These are phyloP conservation scores for Sinelater perroti DNA, from an alignment of 2,888 invertebrate genomes.

Conservation along the genomic window DNA sequence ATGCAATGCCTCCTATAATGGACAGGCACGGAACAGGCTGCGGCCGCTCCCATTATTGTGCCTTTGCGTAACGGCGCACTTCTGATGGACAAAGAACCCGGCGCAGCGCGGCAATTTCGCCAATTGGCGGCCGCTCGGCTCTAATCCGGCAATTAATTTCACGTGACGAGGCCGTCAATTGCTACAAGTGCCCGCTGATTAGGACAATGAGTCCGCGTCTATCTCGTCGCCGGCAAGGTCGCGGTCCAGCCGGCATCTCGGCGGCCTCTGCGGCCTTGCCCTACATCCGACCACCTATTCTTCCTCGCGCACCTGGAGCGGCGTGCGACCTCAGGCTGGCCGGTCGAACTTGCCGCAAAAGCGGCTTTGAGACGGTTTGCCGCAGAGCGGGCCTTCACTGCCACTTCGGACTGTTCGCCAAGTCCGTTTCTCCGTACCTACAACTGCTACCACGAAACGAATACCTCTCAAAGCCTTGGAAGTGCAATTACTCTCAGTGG, in stretches of 20 bases:
- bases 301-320: conserved; percentile 21
- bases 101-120: conserved; percentile 4
- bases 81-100: background rate
- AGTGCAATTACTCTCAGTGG: no score
- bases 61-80: conserved; percentile 6
- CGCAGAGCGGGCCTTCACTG: background rate
- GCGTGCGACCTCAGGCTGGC: conserved; percentile 11
- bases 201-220: conserved; percentile 23
- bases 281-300: conserved; percentile 25
- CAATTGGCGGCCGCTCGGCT: conserved; percentile 5
- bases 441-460: no score
- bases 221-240: conserved; percentile 26
- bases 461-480: no score
- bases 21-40: conserved; percentile 12
- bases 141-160: conserved; percentile 19
- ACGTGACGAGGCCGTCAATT: conserved; percentile 10
- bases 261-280: conserved; percentile 34
- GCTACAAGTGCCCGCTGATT: conserved; percentile 14
- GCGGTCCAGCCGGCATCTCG: conserved; percentile 31
- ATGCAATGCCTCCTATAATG: conserved; percentile 22
- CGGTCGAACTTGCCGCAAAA: conserved; percentile 13
- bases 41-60: conserved; percentile 16
- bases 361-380: conserved; percentile 4
- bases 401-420: background rate
- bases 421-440: no score